Conservation (phyloP, 2,113 vertebrate species). For the Rhinoptilus africanus region DNA sequence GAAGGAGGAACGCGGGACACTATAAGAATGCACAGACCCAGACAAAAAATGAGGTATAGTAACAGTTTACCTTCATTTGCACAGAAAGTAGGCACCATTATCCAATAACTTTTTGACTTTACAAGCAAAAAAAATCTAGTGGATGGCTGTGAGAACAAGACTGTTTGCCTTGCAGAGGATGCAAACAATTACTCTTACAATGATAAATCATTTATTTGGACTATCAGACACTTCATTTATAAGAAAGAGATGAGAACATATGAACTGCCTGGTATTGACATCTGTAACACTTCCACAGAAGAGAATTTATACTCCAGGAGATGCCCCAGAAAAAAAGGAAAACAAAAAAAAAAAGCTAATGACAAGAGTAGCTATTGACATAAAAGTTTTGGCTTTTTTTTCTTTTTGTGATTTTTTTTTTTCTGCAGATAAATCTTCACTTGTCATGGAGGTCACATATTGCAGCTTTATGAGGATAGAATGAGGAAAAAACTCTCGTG, state of each 20-base stretch:
- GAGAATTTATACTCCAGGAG: neutral
- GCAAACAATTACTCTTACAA: neutral
- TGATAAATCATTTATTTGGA: neutral
- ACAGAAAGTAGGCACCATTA: neutral
- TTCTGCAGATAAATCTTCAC: neutral
- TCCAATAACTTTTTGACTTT: neutral
- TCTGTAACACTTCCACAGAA: neutral
- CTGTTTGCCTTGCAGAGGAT: neutral
- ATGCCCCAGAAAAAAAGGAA: fast-evolving
- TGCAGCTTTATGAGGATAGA: neutral
- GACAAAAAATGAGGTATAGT: neutral
- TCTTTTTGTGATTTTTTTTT: neutral
- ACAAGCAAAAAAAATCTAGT: neutral
- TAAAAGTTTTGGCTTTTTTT: neutral
- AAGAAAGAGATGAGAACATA: neutral
- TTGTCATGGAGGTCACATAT: neutral
- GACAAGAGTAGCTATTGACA: neutral
- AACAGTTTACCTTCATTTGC: neutral
- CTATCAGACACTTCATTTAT: neutral
- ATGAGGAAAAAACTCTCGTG: neutral
- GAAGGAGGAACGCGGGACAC: neutral
- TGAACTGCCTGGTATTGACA: neutral
- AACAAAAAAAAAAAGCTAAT: neutral
- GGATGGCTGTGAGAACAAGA: neutral
- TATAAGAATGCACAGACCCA: neutral